Percentiles rank a stretch among this genome's conserved stretches.
phyloP scores from a whole-genome alignment of 2,113 vertebrate genomes.

The Leptobrachium ailaonicum region DNA sequence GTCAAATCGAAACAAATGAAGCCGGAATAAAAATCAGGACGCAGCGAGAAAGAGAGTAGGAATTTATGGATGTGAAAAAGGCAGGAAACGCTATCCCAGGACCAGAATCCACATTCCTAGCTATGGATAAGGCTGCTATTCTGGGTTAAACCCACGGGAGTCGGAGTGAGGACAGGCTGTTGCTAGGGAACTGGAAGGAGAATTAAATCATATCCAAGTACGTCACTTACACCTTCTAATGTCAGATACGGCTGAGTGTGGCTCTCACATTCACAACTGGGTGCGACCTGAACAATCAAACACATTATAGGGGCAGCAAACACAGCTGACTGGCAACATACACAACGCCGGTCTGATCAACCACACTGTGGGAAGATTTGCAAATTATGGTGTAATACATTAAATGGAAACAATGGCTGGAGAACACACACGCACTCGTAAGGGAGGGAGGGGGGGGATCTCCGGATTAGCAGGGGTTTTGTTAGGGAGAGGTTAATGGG shows the following conservation, averaged over 20 bases:
- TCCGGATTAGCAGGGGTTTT: too few species aligned
- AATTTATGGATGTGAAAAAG: background rate
- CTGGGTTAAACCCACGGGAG: conserved; percentile 32
- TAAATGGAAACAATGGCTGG: too few species aligned
- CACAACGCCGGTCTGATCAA: background rate
- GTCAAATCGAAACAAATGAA: background rate
- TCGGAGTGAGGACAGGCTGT: conserved; percentile 25
- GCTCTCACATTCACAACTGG: background rate
- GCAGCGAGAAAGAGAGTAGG: background rate
- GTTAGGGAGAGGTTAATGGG: too few species aligned
- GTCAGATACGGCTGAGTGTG: background rate
- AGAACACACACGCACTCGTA: too few species aligned
- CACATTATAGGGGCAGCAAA: background rate
- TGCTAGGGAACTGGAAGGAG: conserved; percentile 40
- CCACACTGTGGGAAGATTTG: too few species aligned
- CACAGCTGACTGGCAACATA: background rate
- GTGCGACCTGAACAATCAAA: background rate
- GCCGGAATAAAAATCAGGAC: background rate
- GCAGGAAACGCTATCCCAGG: background rate
- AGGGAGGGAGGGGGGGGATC: too few species aligned
- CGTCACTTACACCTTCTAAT: conserved; percentile 11
- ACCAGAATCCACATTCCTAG: conserved; percentile 21
- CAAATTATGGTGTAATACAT: too few species aligned
- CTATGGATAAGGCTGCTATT: conserved; percentile 37
- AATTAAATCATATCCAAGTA: conserved; percentile 19